Percentiles rank a stretch among this genome's conserved stretches.
These are phyloP conservation scores for Eupithecia centaureata DNA, from an alignment of 2,888 invertebrate genomes.

Conservation along the genomic window DNA sequence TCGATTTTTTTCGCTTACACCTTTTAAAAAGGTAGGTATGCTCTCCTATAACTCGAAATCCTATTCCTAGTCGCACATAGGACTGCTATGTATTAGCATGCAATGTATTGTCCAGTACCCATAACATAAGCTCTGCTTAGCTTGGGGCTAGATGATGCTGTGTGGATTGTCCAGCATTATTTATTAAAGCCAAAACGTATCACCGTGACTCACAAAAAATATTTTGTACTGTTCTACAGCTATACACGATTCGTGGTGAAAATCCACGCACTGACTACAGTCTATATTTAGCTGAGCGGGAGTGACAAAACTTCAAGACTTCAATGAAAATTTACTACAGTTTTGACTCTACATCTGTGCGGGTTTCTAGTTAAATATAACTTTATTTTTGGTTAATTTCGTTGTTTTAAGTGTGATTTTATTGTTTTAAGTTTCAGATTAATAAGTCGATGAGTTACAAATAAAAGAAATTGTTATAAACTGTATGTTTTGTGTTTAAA, in stretches of 20 bases:
- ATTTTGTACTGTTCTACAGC: neutral
- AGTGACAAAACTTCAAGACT: constrained; percentile 66
- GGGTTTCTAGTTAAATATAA: neutral
- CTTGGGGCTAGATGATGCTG: no score
- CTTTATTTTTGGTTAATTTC: neutral
- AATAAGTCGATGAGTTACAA: neutral
- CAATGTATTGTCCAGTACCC: no score
- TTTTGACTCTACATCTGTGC: constrained; percentile 29
- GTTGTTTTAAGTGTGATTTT: neutral
- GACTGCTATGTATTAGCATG: no score
- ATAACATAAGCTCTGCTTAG: no score
- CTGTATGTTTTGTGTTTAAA: constrained; percentile 8
- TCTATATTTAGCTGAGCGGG: constrained; percentile 68
- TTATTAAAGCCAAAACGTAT: neutral
- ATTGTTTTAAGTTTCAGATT: neutral
- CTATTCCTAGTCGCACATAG: no score
- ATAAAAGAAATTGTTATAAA: neutral
- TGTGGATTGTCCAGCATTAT: no score
- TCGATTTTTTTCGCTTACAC: no score
- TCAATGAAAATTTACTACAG: constrained; percentile 55
- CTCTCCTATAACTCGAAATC: no score
- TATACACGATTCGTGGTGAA: constrained; percentile 51
- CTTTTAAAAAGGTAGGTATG: no score
- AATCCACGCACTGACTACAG: constrained; percentile 43
- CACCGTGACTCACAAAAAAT: neutral